Evolutionary conservation across 2,888 invertebrate genomes (phyloP), one percentile per base, ranked within the genome.

Genomic region (Synanthedon vespiformis): DNA sequence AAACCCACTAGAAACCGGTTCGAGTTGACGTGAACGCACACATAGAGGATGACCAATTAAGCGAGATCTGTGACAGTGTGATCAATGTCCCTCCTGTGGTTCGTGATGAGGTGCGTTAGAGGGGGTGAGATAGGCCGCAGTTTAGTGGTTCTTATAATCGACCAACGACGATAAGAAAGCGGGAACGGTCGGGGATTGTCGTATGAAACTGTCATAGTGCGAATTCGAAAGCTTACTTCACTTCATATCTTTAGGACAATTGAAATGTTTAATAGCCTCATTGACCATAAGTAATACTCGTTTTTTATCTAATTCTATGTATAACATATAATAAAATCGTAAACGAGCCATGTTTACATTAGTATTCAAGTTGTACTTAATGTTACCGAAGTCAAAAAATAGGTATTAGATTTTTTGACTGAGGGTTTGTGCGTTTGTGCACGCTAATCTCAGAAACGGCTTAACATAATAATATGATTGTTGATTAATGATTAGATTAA

Each of bases 151-250:
- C 61, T 66, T 68, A 67, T 64, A 70, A 67, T 70, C 72, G 70
- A 68, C 70, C 72, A 70, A 68, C 70, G 74, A 65, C 77, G 80
- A 80, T 83, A 83, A 79, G 83, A 84, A 84, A 82, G 80, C 74
- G 68, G 71, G 70, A 74, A 72, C 69, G 70, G 65, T 65, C 70
- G 10, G 13, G 13, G 70, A 76, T 58, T 55, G 55, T 54, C 52
- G 52, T 50, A 50, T n/a, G 44, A 44, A 44, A 44, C 14, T 14
- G 14, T 44, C n/a, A 13, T 44, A 44, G 44, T 44, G 44, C 44
- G 44, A 44, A 44, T 13, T 44, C 14, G 44, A 44, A 44, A 14
- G 10, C 34, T 10, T 34, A 34, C 34, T 34, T 34, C 34, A 34
- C 34, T 34, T 34, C 34, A 34, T 10, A 34, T 10, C 34, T 34